Evolutionary conservation across 2,797 vertebrate species (phyloP), one percentile per base, ranked within the genome.

Genomic region (Sparidentex hasta): DNA sequence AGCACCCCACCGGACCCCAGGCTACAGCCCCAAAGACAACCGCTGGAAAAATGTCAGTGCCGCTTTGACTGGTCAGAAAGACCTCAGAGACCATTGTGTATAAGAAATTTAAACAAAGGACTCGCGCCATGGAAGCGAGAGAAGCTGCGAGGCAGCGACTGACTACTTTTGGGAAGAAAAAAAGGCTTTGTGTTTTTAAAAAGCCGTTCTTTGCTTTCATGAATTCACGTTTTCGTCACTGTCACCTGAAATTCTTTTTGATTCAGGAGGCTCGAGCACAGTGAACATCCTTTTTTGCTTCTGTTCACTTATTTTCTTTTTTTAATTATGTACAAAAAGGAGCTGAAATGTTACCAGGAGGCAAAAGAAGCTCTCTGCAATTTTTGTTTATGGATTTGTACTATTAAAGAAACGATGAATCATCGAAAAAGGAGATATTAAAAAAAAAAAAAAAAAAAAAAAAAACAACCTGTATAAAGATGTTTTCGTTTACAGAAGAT

Each of bases 21-120:
- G 92, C 55, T 94, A 93, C 92, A 95, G 95, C 95, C 96, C 97
- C 94, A 97, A 98, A 96, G 97, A 98, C 95, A 99, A 99, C 96
- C 96, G 96, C 78, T 96, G 96, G 76, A 96, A 97, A 96, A 96
- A 96, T 88, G 90, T 94, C 94, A 96, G 95, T 67, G 92, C 95
- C 55, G 89, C 90, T 84, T 80, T 91, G 66, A 93, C 92, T 78
- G 94, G 87, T 91, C 95, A 95, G n/a, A 95, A 96, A 95, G 94
- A 96, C 93, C 95, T 92, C 94, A 96, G 95, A 96, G 95, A 96
- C 86, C 93, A 96, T 92, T 94, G 91, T 92, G 94, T 97, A 92
- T 96, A 95, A 95, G 95, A 87, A 33, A 73, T 72, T 54, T 59
- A 78, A 85, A 72, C 48, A 56, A 69, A 88, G 38, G 84, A 94